Evolutionary conservation across 2,797 vertebrate genomes (phyloP), one percentile per base, ranked within the genome.

Genomic region (Ceryle rudis): DNA sequence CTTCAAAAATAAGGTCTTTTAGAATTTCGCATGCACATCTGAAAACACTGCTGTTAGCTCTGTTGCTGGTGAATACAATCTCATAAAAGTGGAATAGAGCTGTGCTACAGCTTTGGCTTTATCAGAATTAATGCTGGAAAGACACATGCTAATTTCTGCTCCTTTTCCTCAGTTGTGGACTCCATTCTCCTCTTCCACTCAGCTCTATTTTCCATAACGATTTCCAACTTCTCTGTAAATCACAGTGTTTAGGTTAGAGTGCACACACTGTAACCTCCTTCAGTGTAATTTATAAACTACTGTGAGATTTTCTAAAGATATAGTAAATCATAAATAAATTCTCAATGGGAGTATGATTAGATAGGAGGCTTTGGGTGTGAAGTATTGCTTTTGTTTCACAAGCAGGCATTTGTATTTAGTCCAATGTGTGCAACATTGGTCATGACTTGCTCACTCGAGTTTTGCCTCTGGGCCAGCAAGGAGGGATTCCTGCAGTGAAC

Each of bases 221-320:
- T 23, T 80, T 96, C 47, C 91, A 96, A 74, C 78, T 44, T 73
- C 82, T 74, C 90, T 86, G 44, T 73, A 80, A 95, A 93, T 77
- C 74, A 60, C n/a, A 37, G 37, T 78, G 71, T 95, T 96, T 91
- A 86, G 19, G 49, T 83, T 86, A 94, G 39, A 89, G 44, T n/a
- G 10, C 46, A 77, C 46, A 57, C 14, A 20, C 44, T 44, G 8
- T 49, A 78, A 83, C 46, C 39, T 87, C 60, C 52, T 82, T 75
- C 2, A 1, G 44, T 81, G 31, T 79, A 80, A 77, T 93, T 81
- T 82, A 62, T 78, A 92, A 93, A 81, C 11, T 69, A 77, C 51
- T 57, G 83, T 72, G 79, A 91, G 62, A 42, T 95, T 95, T 84
- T 90, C 74, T 85, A 91, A 49, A 61, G 22, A 73, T 69, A 81